These are phyloP conservation scores for Agrotis segetum DNA, from an alignment of 2,888 invertebrate genomes.

Conservation along the genomic window DNA sequence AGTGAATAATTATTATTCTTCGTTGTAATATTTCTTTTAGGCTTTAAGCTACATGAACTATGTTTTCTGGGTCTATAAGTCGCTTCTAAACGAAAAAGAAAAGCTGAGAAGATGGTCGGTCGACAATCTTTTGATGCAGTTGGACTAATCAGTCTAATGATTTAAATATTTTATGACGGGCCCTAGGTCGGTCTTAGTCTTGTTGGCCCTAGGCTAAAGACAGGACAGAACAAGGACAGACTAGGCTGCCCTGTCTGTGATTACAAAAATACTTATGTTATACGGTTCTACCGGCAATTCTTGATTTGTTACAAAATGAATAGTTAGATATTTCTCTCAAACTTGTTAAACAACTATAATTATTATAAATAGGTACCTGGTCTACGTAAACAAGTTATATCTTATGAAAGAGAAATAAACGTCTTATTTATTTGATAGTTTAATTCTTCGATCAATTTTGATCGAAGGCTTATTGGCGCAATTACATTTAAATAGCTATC, in stretches of 20 bases:
- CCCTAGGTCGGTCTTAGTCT: no score
- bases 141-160: no score
- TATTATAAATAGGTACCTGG: conserved; percentile 10
- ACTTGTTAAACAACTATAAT: conserved; percentile 29
- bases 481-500: conserved; percentile 18
- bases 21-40: no score
- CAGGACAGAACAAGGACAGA: no score
- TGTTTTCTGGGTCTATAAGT: no score
- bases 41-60: no score
- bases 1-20: no score
- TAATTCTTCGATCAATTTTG: no score
- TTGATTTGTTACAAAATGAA: conserved; percentile 23
- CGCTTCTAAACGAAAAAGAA: no score
- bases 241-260: neutral
- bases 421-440: conserved; percentile 8
- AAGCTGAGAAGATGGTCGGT: no score
- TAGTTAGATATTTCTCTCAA: conserved; percentile 5
- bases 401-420: conserved; percentile 32
- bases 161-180: no score
- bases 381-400: conserved; percentile 18
- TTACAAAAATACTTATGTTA: neutral
- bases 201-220: neutral
- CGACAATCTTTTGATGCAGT: no score
- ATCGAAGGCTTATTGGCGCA: conserved; percentile 9
- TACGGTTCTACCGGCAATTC: neutral